phyloP scores from a whole-genome alignment of 1,140 invertebrate genomes.

The Aphis gossypii region DNA sequence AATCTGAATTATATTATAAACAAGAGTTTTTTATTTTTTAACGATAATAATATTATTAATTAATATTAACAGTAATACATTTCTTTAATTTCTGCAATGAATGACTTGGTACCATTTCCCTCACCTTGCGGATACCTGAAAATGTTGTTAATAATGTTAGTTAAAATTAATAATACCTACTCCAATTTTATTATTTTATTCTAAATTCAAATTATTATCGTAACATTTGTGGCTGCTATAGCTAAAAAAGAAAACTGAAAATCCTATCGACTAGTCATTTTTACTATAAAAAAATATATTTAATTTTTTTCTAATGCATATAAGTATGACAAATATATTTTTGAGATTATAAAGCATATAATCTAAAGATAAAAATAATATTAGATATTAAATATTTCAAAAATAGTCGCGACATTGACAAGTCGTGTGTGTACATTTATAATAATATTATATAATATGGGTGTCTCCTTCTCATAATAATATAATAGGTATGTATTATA shows the following conservation, averaged over 20 bases:
- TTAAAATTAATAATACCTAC: too few relatives aligned
- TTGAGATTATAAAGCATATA: too few relatives aligned
- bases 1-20: neutral
- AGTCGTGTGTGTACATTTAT: neutral
- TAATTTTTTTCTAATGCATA: too few relatives aligned
- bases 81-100: too few relatives aligned
- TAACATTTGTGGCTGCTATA: neutral
- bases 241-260: neutral
- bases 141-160: too few relatives aligned
- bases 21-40: neutral
- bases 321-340: too few relatives aligned
- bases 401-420: neutral
- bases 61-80: neutral
- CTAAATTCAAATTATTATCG: neutral
- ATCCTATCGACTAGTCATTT: neutral
- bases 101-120: too few relatives aligned
- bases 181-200: neutral
- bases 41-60: neutral
- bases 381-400: neutral
- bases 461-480: neutral
- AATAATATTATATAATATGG: neutral
- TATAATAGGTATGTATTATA: neutral
- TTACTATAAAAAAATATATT: neutral
- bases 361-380: too few relatives aligned
- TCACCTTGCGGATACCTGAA: too few relatives aligned